Evolutionary conservation across 1,140 invertebrate genomes (phyloP).

Genomic region (Hyposmocoma kahamanoa): DNA sequence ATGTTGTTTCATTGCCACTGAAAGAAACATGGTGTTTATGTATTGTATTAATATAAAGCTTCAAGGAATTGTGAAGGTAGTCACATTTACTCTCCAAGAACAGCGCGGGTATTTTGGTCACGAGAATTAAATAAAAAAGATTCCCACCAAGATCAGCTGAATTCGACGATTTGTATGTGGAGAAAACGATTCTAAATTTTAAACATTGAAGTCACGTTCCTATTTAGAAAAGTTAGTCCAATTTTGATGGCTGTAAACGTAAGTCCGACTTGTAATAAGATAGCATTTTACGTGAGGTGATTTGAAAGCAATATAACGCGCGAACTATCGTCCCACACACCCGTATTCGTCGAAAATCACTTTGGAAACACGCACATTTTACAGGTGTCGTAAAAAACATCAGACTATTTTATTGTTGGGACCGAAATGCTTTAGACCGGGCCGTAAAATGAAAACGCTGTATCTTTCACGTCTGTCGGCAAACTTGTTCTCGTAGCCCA

Average conservation of each 20-base stretch:
- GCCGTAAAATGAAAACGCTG: constrained; percentile 56
- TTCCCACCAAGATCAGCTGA: too few species aligned
- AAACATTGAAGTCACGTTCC: constrained; percentile 12
- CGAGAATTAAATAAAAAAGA: too few species aligned
- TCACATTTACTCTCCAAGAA: too few species aligned
- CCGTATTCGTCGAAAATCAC: constrained; percentile 35
- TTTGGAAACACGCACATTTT: constrained; percentile 29
- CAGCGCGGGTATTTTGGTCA: too few species aligned
- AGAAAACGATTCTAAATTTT: neutral
- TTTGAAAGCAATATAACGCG: constrained; percentile 10
- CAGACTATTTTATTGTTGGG: constrained; percentile 48
- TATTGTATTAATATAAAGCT: too few species aligned
- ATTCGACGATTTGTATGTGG: neutral
- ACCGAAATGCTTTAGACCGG: constrained; percentile 53
- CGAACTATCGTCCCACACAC: constrained; percentile 15
- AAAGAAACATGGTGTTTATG: too few species aligned
- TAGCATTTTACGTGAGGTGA: constrained; percentile 15
- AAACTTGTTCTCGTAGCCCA: too few species aligned
- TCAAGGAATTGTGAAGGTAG: too few species aligned
- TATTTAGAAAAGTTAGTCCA: constrained; percentile 9
- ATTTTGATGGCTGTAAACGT: constrained; percentile 3
- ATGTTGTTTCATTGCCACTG: too few species aligned
- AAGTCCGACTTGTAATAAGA: neutral
- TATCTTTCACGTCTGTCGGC: constrained; percentile 55
- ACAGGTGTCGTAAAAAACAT: constrained; percentile 49